Base-by-base conservation (phyloP, 2,888 invertebrate species). In the Synergus laeviventris region DNA sequence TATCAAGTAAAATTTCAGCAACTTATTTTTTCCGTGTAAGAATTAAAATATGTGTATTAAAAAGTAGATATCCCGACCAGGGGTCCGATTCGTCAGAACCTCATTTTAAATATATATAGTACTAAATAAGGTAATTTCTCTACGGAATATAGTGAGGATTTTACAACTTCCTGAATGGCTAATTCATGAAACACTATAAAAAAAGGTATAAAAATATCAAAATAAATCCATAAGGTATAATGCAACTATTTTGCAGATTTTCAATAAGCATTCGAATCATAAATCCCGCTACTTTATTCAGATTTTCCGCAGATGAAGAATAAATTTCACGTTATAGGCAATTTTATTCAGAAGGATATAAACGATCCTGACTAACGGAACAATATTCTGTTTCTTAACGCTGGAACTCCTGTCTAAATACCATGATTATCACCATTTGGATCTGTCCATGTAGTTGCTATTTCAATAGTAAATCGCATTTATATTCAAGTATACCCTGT, bases 391-490 rank as follows among this genome's bases (percentile, higher is more conserved):
- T 24, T 66, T 8, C 16, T 66, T 21, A 21, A 21, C 42, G 16
- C 42, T 45, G 42, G 45, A 24, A 24, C 42, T 42, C 21, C 18
- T 14, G 45, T 49, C 21, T 45, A 45, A 66, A 45, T 24, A 45
- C 66, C 45, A 16, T 66, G 66, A 66, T 66, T 66, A 66, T 66
- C 66, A 16, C 66, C 24, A 24, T 45, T 66, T 21, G 66, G 24
- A 66, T 42, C 24, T 66, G 45, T 45, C 21, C 45, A 45, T 45
- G 24, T 66, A 16, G 42, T 66, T 66, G 24, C 66, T 45, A 64
- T 66, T 66, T 66, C 24, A 66, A 66, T 66, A 45, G 66, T 45
- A 45, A 66, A 66, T 45, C 24, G 11, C 45, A 66, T 66, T 66
- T 66, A 66, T 66, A 66, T 66, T 24, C 45, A 66, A 66, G 66